Base-by-base conservation (phyloP, 1,140 invertebrate species). In the Penaeus indicus region DNA sequence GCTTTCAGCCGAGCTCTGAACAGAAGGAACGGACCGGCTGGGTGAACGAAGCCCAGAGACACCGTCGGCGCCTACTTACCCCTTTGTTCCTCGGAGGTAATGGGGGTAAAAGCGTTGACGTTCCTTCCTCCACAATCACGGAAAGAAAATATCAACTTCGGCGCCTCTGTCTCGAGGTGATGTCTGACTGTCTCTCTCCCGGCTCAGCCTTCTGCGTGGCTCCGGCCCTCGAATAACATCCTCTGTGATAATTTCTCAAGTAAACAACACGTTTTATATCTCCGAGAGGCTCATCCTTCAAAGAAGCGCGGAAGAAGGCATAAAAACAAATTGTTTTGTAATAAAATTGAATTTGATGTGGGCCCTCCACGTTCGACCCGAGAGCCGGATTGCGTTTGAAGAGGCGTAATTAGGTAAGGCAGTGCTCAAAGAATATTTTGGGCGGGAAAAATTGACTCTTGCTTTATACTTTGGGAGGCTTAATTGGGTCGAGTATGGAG, bases 341-440 rank as follows among this genome's bases (percentile, higher is more conserved):
- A 84, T 83, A 77, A 88, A 88, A 88, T 88, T 63, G 80, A 83
- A 63, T 88, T 88, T 88, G 80, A 38, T 84, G 86, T 54, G n/a
- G 38, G 32, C 54, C 60, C 32, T 47, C 75, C n/a, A 54, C 61
- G 32, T 64, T 62, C 80, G 62, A 54, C 25, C 25, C 85, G 25
- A 25, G 63, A 62, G 78, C 67, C 54, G 86, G 80, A 75, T 83
- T 83, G 63, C 81, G 86, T 88, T 63, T 88, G 86, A 88, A 83
- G 86, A 88, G 32, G 27, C 69, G 67, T 88, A 88, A 88, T 88
- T 88, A 88, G 81, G 81, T 88, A 88, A 88, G 86, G 54, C 86
- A 88, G 78, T 38, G 69, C 69, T 88, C 86, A 88, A 88, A 88
- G 86, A 88, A 77, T 88, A 88, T 88, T 88, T 88, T 88, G 78